Conservation (phyloP, 2,113 vertebrate genomes). For the Tachuris rubrigastra region DNA sequence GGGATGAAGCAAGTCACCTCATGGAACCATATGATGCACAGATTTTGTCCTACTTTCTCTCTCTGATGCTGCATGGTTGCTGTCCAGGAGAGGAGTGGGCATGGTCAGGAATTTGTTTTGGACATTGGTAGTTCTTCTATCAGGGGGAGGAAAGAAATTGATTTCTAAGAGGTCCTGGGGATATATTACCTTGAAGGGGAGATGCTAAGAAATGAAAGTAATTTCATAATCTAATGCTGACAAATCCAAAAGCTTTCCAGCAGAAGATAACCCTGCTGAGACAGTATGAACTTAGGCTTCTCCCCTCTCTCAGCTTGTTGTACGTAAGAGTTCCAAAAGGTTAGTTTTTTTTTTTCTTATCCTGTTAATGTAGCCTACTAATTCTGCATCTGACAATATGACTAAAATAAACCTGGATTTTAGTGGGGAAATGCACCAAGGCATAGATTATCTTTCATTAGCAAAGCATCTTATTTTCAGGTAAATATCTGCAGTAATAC, state of each 20-base stretch:
- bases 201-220: not conserved
- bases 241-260: not conserved
- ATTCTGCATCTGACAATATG: not conserved
- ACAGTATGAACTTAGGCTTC: not conserved
- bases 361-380: not conserved
- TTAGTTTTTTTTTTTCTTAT: no score
- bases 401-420: not conserved
- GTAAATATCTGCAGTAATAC: not conserved
- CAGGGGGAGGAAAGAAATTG: not conserved
- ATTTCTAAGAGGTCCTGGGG: not conserved
- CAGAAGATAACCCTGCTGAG: not conserved
- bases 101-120: not conserved
- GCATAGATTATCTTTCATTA: not conserved
- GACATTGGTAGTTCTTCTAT: not conserved
- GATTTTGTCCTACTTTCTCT: not conserved
- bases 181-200: not conserved
- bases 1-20: accelerated
- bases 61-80: not conserved
- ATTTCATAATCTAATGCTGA: not conserved
- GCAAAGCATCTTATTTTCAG: not conserved
- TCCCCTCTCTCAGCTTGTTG: not conserved
- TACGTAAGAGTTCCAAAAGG: not conserved
- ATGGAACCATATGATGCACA: not conserved
- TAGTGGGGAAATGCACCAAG: not conserved
- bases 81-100: not conserved